Percentiles rank a stretch among this genome's conserved stretches.
Evolutionary conservation across 2,113 vertebrate species (phyloP).

Genomic region (Ciconia boyciana): DNA sequence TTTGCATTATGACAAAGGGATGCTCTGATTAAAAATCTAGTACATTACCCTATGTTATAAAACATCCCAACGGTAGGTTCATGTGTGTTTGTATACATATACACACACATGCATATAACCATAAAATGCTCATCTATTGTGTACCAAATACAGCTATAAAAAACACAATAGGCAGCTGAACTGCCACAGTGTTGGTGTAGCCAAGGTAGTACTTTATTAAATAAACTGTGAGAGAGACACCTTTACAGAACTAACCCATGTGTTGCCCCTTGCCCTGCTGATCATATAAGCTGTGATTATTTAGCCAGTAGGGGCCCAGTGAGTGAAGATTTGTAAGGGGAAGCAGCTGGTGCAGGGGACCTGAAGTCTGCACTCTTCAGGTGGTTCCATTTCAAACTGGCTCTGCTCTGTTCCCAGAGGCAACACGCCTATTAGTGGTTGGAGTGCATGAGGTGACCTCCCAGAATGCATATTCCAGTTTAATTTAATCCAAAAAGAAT

Average conservation of each 20-base stretch:
- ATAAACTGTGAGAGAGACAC: background rate
- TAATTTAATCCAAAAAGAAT: background rate
- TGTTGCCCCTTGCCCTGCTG: background rate
- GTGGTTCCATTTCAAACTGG: background rate
- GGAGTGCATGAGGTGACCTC: background rate
- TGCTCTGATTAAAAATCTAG: constrained; percentile 52
- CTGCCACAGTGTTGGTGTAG: background rate
- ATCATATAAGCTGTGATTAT: background rate
- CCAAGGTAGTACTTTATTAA: background rate
- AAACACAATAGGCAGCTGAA: background rate
- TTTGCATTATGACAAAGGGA: constrained; percentile 65
- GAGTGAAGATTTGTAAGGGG: background rate
- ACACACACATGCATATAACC: background rate
- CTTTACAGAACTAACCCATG: background rate
- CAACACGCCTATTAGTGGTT: background rate
- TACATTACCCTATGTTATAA: background rate
- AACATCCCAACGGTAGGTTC: background rate
- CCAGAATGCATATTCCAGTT: background rate
- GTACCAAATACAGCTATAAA: background rate
- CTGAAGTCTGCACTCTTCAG: background rate
- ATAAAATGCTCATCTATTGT: background rate
- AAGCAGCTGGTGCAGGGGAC: background rate
- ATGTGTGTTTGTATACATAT: background rate
- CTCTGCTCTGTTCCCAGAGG: background rate
- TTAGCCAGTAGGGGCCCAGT: background rate